phyloP scores from a whole-genome alignment of 2,797 vertebrate genomes.

The Danionella dracula region DNA sequence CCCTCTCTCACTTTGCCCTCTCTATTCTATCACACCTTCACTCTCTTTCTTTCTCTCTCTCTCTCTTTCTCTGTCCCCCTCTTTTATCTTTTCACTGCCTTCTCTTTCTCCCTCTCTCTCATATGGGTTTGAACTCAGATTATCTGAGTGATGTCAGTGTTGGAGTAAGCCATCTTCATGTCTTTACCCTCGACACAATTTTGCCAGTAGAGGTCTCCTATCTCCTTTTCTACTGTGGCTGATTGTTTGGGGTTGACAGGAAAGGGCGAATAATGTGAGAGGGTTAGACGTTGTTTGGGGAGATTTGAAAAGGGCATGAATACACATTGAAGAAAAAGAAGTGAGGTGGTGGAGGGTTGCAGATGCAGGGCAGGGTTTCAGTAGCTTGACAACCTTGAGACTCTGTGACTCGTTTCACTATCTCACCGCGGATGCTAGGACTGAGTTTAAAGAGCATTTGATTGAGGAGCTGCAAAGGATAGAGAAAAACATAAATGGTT shows the following conservation, averaged over 20 bases:
- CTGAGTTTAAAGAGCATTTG: conserved; percentile 13
- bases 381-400: too few relatives aligned
- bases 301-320: conserved; percentile 20
- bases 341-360: neutral
- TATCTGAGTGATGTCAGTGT: too few relatives aligned
- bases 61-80: too few relatives aligned
- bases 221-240: conserved; percentile 6
- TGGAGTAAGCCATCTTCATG: too few relatives aligned
- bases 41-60: too few relatives aligned
- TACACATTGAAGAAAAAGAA: neutral
- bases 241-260: conserved; percentile 42
- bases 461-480: conserved; percentile 1
- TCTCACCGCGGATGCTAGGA: neutral
- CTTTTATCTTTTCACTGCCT: too few relatives aligned
- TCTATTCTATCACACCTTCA: too few relatives aligned
- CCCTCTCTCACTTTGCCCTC: too few relatives aligned
- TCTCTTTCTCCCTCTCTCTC: too few relatives aligned
- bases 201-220: conserved; percentile 47
- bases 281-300: conserved; percentile 27
- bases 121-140: too few relatives aligned
- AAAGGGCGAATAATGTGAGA: conserved; percentile 56
- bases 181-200: neutral
- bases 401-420: neutral
- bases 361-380: neutral
- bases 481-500: neutral